Conservation (phyloP, 2,888 invertebrate species). For the Drosophila greeni region DNA sequence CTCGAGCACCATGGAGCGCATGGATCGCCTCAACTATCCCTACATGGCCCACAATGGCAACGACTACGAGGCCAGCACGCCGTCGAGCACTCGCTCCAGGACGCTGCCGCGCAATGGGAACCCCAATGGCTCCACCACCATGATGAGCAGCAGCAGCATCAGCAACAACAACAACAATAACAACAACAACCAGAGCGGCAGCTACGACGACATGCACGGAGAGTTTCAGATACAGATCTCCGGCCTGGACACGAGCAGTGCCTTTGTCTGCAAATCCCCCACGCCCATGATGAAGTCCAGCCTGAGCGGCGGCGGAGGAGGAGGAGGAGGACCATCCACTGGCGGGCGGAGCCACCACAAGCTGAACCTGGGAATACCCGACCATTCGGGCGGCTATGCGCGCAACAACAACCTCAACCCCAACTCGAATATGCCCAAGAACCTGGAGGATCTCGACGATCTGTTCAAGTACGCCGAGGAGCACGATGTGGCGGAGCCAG, state of each 20-base stretch:
- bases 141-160: conserved; percentile 12
- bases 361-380: conserved; percentile 77
- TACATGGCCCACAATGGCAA: conserved; percentile 82
- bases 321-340: neutral
- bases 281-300: conserved; percentile 78
- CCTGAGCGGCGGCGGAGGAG: neutral
- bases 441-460: conserved; percentile 86
- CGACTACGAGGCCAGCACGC: conserved; percentile 57
- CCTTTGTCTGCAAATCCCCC: conserved; percentile 80
- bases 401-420: conserved; percentile 77
- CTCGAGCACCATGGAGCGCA: conserved; percentile 73
- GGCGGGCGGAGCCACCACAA: conserved; percentile 58
- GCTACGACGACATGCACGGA: conserved; percentile 75
- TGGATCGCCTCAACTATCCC: conserved; percentile 63
- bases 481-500: conserved; percentile 79
- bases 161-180: conserved; percentile 2
- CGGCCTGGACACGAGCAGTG: conserved; percentile 81
- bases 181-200: conserved; percentile 79
- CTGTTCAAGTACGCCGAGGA: conserved; percentile 87
- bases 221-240: conserved; percentile 82
- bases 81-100: conserved; percentile 80
- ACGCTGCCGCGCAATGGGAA: conserved; percentile 82
- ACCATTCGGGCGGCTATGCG: conserved; percentile 61
- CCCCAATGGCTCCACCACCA: conserved; percentile 13
- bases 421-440: conserved; percentile 81